Base-by-base conservation (phyloP, 2,888 invertebrate species). In the Ectropis crepuscularia region DNA sequence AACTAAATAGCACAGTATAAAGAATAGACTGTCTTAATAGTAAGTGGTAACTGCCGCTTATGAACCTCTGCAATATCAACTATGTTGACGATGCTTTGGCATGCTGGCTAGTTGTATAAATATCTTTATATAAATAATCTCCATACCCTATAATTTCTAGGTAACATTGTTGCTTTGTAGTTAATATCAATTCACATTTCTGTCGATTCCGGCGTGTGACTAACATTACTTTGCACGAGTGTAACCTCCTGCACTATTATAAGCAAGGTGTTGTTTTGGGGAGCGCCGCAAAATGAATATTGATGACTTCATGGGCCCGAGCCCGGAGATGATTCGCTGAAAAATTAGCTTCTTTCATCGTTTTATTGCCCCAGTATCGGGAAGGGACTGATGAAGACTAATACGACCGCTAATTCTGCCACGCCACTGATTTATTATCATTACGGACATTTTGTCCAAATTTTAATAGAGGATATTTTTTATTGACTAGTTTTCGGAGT, bases 261-360 rank as follows among this genome's bases (percentile, higher is more conserved):
- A 53, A 84, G 83, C 79, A 87, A 90, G 92, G 91, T 89, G 90
- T 90, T 91, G 91, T 91, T 92, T 90, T 83, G 86, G 86, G 89
- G 90, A 87, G 88, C 86, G 89, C 88, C 88, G 73, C 85, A 80
- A 90, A 92, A 92, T 92, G 89, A 92, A 92, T 92, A 92, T 92
- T 92, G 92, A 92, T 92, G 92, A 87, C 89, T 91, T 87, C 83
- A 90, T 89, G 84, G 86, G 83, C 57, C 53, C 59, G 36, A 63
- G 83, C 78, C 88, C 89, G 88, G 89, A 90, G 90, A 91, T 92
- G 92, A 92, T 90, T 89, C 82, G 91, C 90, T 89, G 87, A 91
- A 91, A 92, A 92, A 91, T 91, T 90, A 85, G 87, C 86, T 90
- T 90, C 91, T 91, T 91, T 88, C 90, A 90, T 89, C 91, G 90